Conservation (phyloP, 64 coral and sea anemone species). For the Trachythela sp. region DNA sequence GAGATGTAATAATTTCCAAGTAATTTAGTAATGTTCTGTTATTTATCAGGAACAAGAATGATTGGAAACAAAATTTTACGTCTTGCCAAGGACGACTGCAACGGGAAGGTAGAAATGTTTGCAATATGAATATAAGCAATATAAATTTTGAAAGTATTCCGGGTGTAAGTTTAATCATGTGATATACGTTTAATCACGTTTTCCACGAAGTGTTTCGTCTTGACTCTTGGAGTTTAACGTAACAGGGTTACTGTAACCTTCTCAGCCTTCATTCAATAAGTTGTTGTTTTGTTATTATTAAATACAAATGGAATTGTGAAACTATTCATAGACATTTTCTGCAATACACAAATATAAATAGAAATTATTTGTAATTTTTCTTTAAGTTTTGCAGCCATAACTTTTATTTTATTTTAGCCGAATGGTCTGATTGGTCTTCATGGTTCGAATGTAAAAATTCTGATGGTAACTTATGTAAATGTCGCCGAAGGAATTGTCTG, state of each 20-base stretch:
- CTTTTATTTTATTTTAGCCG: background rate
- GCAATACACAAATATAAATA: too few relatives aligned
- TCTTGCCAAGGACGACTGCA: background rate
- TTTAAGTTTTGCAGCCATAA: background rate
- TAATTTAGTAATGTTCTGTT: too few relatives aligned
- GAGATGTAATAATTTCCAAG: too few relatives aligned
- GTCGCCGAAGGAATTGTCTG: background rate
- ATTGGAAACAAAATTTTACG: background rate
- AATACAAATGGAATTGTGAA: background rate
- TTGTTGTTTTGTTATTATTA: too few relatives aligned
- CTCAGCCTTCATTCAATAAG: too few relatives aligned
- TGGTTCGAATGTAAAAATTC: background rate
- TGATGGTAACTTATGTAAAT: background rate
- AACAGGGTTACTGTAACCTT: too few relatives aligned
- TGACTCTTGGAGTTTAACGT: too few relatives aligned
- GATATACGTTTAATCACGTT: too few relatives aligned
- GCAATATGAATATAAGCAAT: background rate
- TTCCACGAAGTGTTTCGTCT: too few relatives aligned
- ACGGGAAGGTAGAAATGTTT: background rate
- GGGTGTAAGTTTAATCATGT: too few relatives aligned
- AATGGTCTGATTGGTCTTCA: background rate
- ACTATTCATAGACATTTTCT: too few relatives aligned
- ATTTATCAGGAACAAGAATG: background rate
- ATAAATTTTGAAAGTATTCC: background rate
- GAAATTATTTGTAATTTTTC: too few relatives aligned